Conservation (phyloP, 2,113 vertebrate genomes). For the Saguinus midas region DNA sequence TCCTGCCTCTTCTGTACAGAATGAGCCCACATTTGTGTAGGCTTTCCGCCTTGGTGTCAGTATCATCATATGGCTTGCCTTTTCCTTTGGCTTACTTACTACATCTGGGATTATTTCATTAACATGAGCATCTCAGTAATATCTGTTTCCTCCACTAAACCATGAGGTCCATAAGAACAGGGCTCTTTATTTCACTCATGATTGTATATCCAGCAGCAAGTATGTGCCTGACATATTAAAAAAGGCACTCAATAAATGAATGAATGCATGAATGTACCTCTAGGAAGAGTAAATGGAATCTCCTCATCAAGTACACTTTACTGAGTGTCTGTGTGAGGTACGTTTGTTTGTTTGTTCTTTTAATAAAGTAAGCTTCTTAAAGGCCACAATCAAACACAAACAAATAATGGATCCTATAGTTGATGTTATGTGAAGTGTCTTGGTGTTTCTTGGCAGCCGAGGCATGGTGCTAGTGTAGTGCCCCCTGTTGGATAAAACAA, state of each 20-base stretch:
- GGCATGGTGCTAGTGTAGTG: neutral
- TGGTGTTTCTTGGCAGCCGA: neutral
- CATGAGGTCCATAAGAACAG: neutral
- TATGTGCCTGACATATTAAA: neutral
- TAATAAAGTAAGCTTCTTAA: neutral
- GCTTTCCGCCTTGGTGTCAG: neutral
- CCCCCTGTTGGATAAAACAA: constrained; percentile 57
- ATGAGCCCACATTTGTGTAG: neutral
- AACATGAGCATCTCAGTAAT: neutral
- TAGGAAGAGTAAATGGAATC: neutral
- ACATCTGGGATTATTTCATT: neutral
- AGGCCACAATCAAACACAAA: neutral
- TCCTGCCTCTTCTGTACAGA: neutral
- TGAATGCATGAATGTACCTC: neutral
- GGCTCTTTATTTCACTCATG: neutral
- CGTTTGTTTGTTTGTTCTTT: neutral
- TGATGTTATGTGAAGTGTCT: neutral
- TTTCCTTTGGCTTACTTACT: neutral
- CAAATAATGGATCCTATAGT: neutral
- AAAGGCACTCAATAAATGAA: neutral
- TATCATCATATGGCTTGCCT: neutral
- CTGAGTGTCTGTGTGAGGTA: neutral
- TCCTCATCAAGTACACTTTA: neutral
- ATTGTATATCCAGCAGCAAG: neutral
- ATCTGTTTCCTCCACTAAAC: neutral